Evolutionary conservation across 2,888 invertebrate genomes (phyloP).

Genomic region (Leucophenga maculata): DNA sequence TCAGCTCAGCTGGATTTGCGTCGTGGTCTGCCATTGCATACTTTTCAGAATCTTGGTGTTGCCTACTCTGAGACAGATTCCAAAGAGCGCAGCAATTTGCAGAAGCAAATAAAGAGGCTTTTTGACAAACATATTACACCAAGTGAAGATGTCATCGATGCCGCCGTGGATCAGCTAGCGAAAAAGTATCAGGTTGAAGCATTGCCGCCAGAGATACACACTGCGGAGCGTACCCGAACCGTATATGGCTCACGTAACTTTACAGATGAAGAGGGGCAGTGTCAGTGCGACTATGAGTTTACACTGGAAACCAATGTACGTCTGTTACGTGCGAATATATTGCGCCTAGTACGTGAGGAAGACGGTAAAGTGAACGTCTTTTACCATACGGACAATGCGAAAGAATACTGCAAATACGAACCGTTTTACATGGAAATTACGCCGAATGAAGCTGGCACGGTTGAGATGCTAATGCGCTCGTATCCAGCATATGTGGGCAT

Average conservation of each 20-base stretch:
- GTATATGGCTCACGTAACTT: slow-evolving; percentile 82
- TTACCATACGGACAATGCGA: slow-evolving; percentile 87
- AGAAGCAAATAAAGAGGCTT: slow-evolving; percentile 54
- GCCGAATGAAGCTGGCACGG: slow-evolving; percentile 78
- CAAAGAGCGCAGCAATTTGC: slow-evolving; percentile 74
- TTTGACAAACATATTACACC: slow-evolving; percentile 36
- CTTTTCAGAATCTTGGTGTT: slow-evolving; percentile 82
- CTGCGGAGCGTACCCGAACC: slow-evolving; percentile 79
- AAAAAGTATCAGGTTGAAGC: slow-evolving; percentile 88
- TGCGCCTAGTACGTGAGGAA: slow-evolving; percentile 77
- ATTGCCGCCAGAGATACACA: slow-evolving; percentile 85
- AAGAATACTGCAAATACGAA: slow-evolving; percentile 88
- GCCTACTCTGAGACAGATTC: slow-evolving; percentile 76
- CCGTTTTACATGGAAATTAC: slow-evolving; percentile 84
- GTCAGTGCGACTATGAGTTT: slow-evolving; percentile 59
- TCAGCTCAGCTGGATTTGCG: slow-evolving; percentile 81
- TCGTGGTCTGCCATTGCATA: slow-evolving; percentile 85
- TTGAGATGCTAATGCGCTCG: slow-evolving; percentile 79
- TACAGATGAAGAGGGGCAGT: slow-evolving; percentile 76
- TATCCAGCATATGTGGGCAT: slow-evolving; percentile 87
- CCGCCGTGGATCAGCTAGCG: slow-evolving; percentile 89
- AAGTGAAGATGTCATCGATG: slow-evolving; percentile 76
- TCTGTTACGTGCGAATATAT: slow-evolving; percentile 75
- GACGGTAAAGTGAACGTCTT: slow-evolving; percentile 77
- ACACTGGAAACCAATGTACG: slow-evolving; percentile 76